Conservation (phyloP, 2,888 invertebrate species). For the Notodonta ziczac region DNA sequence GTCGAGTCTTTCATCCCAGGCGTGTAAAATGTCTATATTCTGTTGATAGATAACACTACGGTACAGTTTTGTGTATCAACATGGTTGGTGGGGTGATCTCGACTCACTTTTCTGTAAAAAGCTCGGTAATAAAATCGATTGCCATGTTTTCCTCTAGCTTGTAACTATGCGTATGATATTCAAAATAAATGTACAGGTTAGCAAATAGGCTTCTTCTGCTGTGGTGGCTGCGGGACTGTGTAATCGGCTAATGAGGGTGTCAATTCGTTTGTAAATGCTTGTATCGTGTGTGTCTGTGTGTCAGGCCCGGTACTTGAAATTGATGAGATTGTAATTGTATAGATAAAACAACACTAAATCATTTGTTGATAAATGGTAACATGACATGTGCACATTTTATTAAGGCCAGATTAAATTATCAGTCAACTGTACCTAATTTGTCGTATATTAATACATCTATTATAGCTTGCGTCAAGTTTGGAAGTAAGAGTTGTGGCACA, state of each 20-base stretch:
- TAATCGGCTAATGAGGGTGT: slow-evolving; percentile 63
- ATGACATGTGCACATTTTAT: no score
- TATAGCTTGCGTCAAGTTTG: no score
- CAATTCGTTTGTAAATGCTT: slow-evolving; percentile 52
- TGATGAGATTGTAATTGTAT: slow-evolving; percentile 6
- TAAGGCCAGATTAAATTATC: no score
- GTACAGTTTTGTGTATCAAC: slow-evolving; percentile 8
- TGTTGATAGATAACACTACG: no score
- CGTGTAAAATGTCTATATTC: no score
- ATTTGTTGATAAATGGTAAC: no score
- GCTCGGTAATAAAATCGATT: slow-evolving; percentile 26
- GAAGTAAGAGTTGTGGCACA: no score
- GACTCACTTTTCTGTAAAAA: slow-evolving; percentile 20
- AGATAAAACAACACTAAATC: no score
- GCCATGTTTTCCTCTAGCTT: slow-evolving; percentile 51
- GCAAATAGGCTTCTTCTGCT: slow-evolving; percentile 31
- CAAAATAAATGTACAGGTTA: slow-evolving; percentile 45
- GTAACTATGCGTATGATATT: slow-evolving; percentile 38
- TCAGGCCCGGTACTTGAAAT: slow-evolving; percentile 30
- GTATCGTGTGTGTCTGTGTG: slow-evolving; percentile 29
- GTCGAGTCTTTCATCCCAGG: no score
- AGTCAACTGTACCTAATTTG: no score
- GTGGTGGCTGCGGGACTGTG: slow-evolving; percentile 44
- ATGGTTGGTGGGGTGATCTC: background rate
- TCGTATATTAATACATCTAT: no score